Percentiles rank a stretch among this genome's conserved stretches.
These are phyloP conservation scores for Falco rusticolus DNA, from an alignment of 2,797 vertebrate genomes.

Conservation along the genomic window DNA sequence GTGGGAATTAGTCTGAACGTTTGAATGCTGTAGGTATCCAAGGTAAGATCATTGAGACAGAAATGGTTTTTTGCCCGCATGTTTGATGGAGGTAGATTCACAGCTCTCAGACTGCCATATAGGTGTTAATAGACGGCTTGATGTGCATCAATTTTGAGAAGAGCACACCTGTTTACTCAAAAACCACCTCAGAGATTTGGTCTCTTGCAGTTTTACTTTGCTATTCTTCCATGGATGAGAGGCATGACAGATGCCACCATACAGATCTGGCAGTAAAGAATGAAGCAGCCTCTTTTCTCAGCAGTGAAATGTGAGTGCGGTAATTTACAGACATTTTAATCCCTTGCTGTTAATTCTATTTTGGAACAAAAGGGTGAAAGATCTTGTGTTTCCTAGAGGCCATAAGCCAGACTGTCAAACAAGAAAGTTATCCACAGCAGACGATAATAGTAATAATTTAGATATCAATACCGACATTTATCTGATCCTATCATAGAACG, in stretches of 20 bases:
- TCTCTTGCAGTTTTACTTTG: not conserved
- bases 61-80: not conserved
- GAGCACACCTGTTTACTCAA: fast-evolving
- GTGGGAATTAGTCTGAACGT: not conserved
- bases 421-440: not conserved
- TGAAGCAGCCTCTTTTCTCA: not conserved
- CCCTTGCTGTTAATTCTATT: not conserved
- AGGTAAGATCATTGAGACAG: not conserved
- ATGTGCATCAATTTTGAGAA: not conserved
- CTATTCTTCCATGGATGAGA: not conserved
- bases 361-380: not conserved
- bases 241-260: not conserved
- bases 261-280: not conserved
- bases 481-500: not conserved
- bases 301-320: not conserved
- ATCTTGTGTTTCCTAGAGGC: not conserved
- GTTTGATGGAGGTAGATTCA: not conserved
- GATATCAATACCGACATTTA: not conserved
- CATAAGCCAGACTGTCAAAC: not conserved
- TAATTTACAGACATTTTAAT: not conserved
- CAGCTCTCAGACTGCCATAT: not conserved
- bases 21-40: not conserved
- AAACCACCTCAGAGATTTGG: not conserved
- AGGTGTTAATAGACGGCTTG: not conserved
- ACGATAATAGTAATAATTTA: not conserved